Evolutionary conservation across 2,888 invertebrate species (phyloP), one percentile per base, ranked within the genome.

Genomic region (Saturnia japonica): DNA sequence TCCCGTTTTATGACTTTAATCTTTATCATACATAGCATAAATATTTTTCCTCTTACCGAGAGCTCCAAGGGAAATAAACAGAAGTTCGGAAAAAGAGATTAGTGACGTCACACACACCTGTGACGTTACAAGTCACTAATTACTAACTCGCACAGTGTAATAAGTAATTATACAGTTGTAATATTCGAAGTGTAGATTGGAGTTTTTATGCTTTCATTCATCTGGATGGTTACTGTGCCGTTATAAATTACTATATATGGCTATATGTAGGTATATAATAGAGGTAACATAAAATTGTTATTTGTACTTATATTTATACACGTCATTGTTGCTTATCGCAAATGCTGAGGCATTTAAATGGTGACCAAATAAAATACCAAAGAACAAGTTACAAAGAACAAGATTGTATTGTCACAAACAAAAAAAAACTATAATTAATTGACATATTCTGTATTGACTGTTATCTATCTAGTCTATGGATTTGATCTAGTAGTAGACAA

Each of bases 321-420:
- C 9, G 8, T n/a, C 54, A 54, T 22, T 11, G 6, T 19, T 54
- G 12, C 3, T 28, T 60, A 14, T 60, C 12, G 47, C 19, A 14
- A 60, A 60, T 14, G 8, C 28, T 25, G 19, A 14, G 14, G 14
- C 1, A 25, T 57, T 57, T 25, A 14, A 9, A 60, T 14, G 14
- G 57, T 25, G 14, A 60, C 57, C 57, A 60, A 60, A 60, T 28
- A 28, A 28, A 28, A 25, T 60, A 60, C 57, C 57, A 60, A 60
- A 60, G 57, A 60, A 14, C 16, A 60, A 4, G 12, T 60, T 25
- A 60, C 28, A 60, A 60, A 19, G 19, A 51, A 19, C 19, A 7
- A 51, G 16, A 51, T 19, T 51, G 19, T 51, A 51, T 51, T 2
- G 47, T 51, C 19, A 19, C 19, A 4, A 2, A 34, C 1, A 51